These are phyloP conservation scores for Antedon bifida DNA, from an alignment of 35 echinoderm and acorn worm species.

Conservation along the genomic window DNA sequence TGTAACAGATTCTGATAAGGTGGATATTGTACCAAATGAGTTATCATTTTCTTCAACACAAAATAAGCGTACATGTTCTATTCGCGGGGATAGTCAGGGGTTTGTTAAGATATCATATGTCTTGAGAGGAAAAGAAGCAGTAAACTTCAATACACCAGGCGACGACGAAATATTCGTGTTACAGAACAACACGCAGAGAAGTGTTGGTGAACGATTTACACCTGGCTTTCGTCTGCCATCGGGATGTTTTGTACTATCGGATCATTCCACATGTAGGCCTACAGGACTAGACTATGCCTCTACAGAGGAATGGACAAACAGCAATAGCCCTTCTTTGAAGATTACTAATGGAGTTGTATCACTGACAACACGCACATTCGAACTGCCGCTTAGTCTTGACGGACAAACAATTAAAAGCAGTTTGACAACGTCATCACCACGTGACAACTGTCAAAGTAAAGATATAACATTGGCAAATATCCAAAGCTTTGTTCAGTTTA, in stretches of 20 bases:
- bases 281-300: not conserved
- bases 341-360: not conserved
- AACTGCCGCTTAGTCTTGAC: not conserved
- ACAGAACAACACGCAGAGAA: not conserved
- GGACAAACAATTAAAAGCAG: not conserved
- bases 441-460: not conserved
- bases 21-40: not conserved
- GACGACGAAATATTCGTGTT: not conserved
- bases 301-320: not conserved
- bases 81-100: not conserved
- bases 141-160: not conserved
- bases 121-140: not conserved
- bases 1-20: not conserved
- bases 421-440: not conserved
- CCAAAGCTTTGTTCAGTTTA: not conserved
- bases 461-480: not conserved
- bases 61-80: not conserved
- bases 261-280: not conserved
- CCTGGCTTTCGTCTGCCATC: not conserved
- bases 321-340: not conserved
- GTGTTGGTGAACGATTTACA: not conserved
- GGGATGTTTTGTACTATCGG: not conserved
- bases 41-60: not conserved
- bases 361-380: not conserved
- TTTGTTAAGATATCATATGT: not conserved